These are phyloP conservation scores for Muraenolepis orangiensis DNA, from an alignment of 2,797 vertebrate species.

Conservation along the genomic window DNA sequence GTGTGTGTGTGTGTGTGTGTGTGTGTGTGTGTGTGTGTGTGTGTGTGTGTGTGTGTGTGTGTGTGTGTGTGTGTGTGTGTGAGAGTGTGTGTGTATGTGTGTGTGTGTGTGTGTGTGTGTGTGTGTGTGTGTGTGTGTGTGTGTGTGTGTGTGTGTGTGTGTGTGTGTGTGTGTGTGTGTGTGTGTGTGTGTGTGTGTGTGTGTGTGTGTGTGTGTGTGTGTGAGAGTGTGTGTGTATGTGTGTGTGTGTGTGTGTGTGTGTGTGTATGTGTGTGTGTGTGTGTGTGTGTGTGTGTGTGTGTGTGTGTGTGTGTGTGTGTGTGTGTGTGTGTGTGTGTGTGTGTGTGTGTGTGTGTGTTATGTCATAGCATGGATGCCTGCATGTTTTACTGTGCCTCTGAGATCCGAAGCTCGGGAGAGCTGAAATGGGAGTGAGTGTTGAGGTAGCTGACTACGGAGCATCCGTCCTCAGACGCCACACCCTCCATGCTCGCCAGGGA, in stretches of 20 bases:
- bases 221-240: neutral
- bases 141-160: too few relatives aligned
- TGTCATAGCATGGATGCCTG: neutral
- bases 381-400: slow-evolving; percentile 40
- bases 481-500: slow-evolving; percentile 51
- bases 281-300: neutral
- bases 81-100: neutral
- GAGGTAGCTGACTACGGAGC: slow-evolving; percentile 45
- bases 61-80: neutral
- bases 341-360: neutral
- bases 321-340: neutral
- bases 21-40: neutral
- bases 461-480: slow-evolving; percentile 7
- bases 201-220: slow-evolving; percentile 1
- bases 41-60: too few relatives aligned
- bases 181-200: neutral
- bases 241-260: neutral
- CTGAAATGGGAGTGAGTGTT: slow-evolving; percentile 68
- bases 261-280: neutral
- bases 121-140: slow-evolving; percentile 10
- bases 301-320: neutral
- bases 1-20: neutral
- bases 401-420: slow-evolving; percentile 70
- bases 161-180: neutral
- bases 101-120: slow-evolving; percentile 11